phyloP scores from a whole-genome alignment of 2,113 vertebrate species.

The Xenopus tropicalis region UCB_Xtro_10.0 CM004446.2:127366501-127367000 shows the following conservation, averaged over 20 bases:
- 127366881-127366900: conserved; percentile 25
- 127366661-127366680: conserved; percentile 42
- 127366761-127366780: conserved; percentile 29
- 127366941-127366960: conserved; percentile 12
- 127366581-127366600: too few relatives aligned
- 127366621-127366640: conserved; percentile 43
- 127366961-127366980: conserved; percentile 22
- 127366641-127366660: conserved; percentile 41
- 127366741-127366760: conserved; percentile 41
- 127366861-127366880: background rate
- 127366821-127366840: conserved; percentile 14
- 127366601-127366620: too few relatives aligned
- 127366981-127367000: background rate
- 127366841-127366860: conserved; percentile 5
- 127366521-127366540: too few relatives aligned
- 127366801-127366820: conserved; percentile 29
- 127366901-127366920: conserved; percentile 12
- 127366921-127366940: conserved; percentile 11
- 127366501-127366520: too few relatives aligned
- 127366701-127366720: conserved; percentile 28
- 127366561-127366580: too few relatives aligned
- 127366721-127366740: conserved; percentile 43
- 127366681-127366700: conserved; percentile 42
- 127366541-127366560: too few relatives aligned
- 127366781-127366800: conserved; percentile 29